phyloP scores from a whole-genome alignment of 2,113 vertebrate species.

The Perca flavescens region DNA sequence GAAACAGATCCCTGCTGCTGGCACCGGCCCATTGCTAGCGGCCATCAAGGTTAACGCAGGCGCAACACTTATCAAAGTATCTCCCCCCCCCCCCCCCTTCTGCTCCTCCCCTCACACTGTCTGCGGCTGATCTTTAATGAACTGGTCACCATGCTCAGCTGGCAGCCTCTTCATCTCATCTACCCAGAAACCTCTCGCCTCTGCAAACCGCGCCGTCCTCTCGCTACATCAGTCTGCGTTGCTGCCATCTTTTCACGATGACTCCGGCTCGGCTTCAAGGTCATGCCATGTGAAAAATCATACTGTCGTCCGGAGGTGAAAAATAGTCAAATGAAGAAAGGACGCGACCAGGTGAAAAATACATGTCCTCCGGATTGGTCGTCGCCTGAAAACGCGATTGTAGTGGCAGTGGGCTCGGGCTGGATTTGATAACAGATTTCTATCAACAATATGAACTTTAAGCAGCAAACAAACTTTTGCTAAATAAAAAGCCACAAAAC shows the following conservation, averaged over 20 bases:
- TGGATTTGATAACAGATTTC: not conserved
- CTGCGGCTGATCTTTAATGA: slow-evolving; percentile 88
- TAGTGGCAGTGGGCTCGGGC: not conserved
- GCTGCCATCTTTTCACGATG: slow-evolving; percentile 55
- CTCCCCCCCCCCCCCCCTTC: slow-evolving; percentile 87
- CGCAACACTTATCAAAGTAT: slow-evolving; percentile 96
- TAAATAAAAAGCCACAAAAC: not conserved
- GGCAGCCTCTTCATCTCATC: slow-evolving; percentile 88
- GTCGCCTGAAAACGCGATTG: slow-evolving; percentile 12
- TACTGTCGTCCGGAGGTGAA: slow-evolving; percentile 72
- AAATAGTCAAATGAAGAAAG: slow-evolving; percentile 81
- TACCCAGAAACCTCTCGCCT: slow-evolving; percentile 57
- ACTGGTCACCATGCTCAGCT: slow-evolving; percentile 86
- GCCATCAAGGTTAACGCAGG: slow-evolving; percentile 97
- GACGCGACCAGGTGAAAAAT: slow-evolving; percentile 60
- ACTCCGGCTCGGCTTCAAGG: slow-evolving; percentile 77
- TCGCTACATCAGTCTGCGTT: slow-evolving; percentile 75
- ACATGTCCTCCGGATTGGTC: slow-evolving; percentile 4
- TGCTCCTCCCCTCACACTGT: slow-evolving; percentile 85
- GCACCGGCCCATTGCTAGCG: slow-evolving; percentile 75
- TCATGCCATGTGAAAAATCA: slow-evolving; percentile 79
- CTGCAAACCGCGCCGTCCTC: slow-evolving; percentile 62
- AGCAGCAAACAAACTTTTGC: not conserved
- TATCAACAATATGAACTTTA: not conserved
- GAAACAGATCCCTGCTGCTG: slow-evolving; percentile 88